phyloP scores from a whole-genome alignment of 37 sponge, comb jelly and placozoan genomes.

The Bolinopsis microptera region DNA sequence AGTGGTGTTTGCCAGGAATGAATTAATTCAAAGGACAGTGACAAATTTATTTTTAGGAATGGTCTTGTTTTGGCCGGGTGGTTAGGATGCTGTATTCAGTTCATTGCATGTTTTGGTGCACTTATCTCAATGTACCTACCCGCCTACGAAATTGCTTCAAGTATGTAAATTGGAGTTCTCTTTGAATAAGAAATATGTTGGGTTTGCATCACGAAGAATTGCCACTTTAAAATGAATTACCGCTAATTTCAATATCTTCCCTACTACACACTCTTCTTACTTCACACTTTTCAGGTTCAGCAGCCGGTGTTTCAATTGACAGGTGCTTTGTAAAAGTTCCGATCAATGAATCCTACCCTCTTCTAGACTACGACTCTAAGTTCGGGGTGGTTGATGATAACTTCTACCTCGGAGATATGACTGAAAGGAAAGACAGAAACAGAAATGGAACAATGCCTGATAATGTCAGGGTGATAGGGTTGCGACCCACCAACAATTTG shows the following conservation, averaged over 20 bases:
- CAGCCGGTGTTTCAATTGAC: background rate
- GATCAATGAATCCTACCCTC: background rate
- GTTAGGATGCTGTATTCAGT: background rate
- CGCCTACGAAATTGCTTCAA: background rate
- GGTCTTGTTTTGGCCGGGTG: background rate
- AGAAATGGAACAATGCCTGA: too few relatives aligned
- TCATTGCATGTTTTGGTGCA: background rate
- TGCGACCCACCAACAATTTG: too few relatives aligned
- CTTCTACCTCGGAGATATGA: background rate
- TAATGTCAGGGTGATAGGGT: too few relatives aligned
- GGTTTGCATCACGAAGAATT: too few relatives aligned
- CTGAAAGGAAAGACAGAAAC: background rate
- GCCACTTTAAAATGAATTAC: too few relatives aligned
- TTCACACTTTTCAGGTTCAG: background rate
- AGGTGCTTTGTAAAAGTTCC: background rate
- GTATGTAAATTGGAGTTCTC: too few relatives aligned
- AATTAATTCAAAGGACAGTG: too few relatives aligned
- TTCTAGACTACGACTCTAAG: background rate
- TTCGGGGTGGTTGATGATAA: background rate
- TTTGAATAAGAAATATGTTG: too few relatives aligned
- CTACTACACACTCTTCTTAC: too few relatives aligned
- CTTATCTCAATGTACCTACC: background rate
- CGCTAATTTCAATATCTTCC: too few relatives aligned
- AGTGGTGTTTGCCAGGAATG: too few relatives aligned
- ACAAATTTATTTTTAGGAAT: background rate